Evolutionary conservation across 2,113 vertebrate genomes (phyloP), one percentile per base, ranked within the genome.

Genomic region (Zootoca vivipara): DNA sequence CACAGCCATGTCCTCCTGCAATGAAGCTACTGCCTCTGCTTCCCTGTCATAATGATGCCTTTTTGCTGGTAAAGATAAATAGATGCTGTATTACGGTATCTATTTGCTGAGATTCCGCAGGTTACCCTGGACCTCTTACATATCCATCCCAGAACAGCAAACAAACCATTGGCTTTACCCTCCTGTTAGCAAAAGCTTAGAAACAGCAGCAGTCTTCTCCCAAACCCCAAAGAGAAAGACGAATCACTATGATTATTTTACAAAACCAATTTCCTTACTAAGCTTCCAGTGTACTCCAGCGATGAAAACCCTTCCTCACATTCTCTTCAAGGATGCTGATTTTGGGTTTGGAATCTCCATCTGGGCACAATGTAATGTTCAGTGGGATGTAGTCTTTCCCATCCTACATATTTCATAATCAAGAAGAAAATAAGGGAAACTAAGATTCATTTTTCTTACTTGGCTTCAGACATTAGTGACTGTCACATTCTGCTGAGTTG

Each of bases 341-440:
- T 86, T 95, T 95, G 82, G 96, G 84, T 52, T 94, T 94, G 62
- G 97, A 84, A 67, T 97, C 97, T 86, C 96, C 96, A 80, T 97
- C 96, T 28, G 92, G 94, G 90, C 97, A 95, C 94, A 98, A 89
- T 38, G 97, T 97, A n/a, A 98, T 98, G 95, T 98, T 98, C 94
- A 99, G 96, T 64, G 98, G 98, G 89, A 99, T 99, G 73, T 99
- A 99, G 92, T 99, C 98, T 93, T 99, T 99, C 5, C 98, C 98
- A 90, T 98, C 98, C 98, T 99, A 38, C 52, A 9, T 7, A 58
- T 87, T 82, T 12, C 30, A 64, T 33, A 80, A 83, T 56, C 88
- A 33, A n/a, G 85, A 52, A 90, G 77, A 74, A 40, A 83, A 86
- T 0, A 33, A 52, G 80, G 52, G 5, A 38, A 72, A 40, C 58